Conservation (phyloP, 1,140 invertebrate species). For the Caligus rogercresseyi region DNA sequence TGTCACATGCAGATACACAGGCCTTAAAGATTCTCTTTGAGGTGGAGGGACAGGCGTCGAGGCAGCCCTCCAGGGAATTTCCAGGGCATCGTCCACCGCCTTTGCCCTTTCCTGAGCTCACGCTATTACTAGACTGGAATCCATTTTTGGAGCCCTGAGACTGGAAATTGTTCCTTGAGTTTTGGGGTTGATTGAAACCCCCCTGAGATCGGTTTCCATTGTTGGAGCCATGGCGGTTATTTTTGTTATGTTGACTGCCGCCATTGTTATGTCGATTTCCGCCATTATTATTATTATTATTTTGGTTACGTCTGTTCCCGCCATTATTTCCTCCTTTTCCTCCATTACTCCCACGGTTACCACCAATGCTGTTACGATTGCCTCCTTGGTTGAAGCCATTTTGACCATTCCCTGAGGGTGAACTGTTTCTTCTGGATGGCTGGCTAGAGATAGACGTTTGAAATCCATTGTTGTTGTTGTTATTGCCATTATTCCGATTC, state of each 20-base stretch:
- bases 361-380: too few species aligned
- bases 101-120: neutral
- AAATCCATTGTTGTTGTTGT: neutral
- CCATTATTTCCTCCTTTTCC: too few species aligned
- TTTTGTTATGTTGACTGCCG: neutral
- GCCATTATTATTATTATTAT: too few species aligned
- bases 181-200: neutral
- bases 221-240: neutral
- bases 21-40: conserved; percentile 11
- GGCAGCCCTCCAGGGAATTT: conserved; percentile 5
- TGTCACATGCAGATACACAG: conserved; percentile 13
- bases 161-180: neutral
- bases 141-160: neutral
- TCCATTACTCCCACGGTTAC: too few species aligned
- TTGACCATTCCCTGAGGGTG: too few species aligned
- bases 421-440: neutral
- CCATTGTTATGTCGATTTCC: too few species aligned
- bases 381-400: neutral
- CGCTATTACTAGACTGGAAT: neutral
- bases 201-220: neutral
- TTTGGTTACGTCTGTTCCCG: too few species aligned
- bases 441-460: neutral
- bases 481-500: neutral
- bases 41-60: conserved; percentile 16
- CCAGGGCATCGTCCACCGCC: conserved; percentile 3